Conservation (phyloP, 1,140 invertebrate genomes). For the Chionoecetes opilio region DNA sequence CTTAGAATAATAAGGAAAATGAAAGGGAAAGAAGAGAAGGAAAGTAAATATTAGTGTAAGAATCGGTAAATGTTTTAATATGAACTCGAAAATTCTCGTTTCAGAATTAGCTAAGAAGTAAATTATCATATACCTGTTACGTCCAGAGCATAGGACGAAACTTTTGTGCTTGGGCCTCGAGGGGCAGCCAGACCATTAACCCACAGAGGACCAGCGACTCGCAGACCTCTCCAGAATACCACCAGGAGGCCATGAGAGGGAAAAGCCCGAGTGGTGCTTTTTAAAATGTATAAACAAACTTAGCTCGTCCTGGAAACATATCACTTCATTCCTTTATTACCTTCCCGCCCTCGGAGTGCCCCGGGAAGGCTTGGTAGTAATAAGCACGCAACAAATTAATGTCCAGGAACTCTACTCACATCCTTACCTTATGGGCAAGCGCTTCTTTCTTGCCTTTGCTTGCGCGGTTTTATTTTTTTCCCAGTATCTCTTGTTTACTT, state of each 20-base stretch:
- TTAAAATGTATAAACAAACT: too few relatives aligned
- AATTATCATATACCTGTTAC: conserved; percentile 19
- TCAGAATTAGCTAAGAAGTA: not conserved
- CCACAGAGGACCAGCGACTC: not conserved
- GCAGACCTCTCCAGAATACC: not conserved
- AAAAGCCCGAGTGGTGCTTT: too few relatives aligned
- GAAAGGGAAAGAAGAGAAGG: not conserved
- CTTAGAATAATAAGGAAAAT: not conserved
- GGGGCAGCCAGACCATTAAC: not conserved
- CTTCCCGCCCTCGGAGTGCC: too few relatives aligned
- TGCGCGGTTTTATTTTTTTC: too few relatives aligned
- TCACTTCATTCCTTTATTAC: too few relatives aligned
- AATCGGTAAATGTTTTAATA: not conserved
- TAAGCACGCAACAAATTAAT: too few relatives aligned
- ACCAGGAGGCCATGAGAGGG: not conserved
- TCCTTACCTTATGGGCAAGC: too few relatives aligned
- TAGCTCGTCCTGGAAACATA: too few relatives aligned
- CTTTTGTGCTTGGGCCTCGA: not conserved
- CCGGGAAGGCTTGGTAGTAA: too few relatives aligned
- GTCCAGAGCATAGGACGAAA: not conserved
- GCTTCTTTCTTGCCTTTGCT: too few relatives aligned
- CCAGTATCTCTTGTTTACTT: too few relatives aligned
- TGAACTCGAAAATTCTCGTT: not conserved
- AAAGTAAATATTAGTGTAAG: not conserved
- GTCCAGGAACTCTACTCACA: too few relatives aligned